A percentile compares a stretch with the other conserved stretches of the same genome.
These are phyloP conservation scores for Hypotaenidia philippensis DNA, from an alignment of 2,797 vertebrate species.

Conservation along the genomic window DNA sequence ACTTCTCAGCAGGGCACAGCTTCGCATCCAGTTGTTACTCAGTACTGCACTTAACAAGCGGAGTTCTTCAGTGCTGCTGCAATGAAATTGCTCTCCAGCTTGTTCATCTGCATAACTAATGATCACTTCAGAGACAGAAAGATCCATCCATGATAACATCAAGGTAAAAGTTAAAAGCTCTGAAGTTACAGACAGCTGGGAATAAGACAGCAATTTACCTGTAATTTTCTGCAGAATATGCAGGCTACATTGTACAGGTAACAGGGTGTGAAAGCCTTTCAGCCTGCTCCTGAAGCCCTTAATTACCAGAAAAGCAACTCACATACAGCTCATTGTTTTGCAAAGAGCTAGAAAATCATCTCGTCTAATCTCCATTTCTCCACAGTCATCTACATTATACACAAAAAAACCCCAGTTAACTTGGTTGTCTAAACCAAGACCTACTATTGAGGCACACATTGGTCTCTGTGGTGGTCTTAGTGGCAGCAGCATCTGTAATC, in stretches of 20 bases:
- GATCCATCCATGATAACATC: not conserved
- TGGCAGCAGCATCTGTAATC: not conserved
- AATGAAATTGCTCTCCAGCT: slow-evolving; percentile 23
- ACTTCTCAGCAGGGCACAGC: not conserved
- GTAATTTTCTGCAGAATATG: not conserved
- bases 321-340: not conserved
- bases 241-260: not conserved
- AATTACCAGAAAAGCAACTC: not conserved
- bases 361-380: not conserved
- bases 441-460: not conserved
- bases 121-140: slow-evolving; percentile 24
- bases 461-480: accelerated
- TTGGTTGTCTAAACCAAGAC: not conserved
- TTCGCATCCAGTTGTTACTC: not conserved
- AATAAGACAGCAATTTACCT: not conserved
- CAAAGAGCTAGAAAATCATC: not conserved
- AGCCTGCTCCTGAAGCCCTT: not conserved
- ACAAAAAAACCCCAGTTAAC: not conserved
- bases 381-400: not conserved
- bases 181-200: not conserved
- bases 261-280: not conserved
- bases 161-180: slow-evolving; percentile 25
- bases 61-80: not conserved
- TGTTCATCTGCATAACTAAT: slow-evolving; percentile 45
- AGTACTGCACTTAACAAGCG: not conserved